Evolutionary conservation across 2,797 vertebrate species (phyloP).

Genomic region (Channa striata): DNA sequence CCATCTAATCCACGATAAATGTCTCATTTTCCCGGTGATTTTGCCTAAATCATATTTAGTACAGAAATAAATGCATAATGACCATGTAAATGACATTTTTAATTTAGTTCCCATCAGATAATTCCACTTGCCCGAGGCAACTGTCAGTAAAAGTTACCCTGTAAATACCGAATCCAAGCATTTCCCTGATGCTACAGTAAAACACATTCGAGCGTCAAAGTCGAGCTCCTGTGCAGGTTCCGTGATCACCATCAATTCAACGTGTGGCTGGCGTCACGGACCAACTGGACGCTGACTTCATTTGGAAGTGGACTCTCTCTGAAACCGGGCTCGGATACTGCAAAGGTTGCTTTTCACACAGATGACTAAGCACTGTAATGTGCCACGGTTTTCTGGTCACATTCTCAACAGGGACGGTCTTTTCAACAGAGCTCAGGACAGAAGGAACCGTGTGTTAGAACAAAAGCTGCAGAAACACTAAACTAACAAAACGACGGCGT

Average conservation of each 20-base stretch:
- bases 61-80: not conserved
- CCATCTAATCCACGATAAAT: not conserved
- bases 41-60: not conserved
- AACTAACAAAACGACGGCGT: slow-evolving; percentile 13
- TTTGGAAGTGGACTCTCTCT: slow-evolving; percentile 17
- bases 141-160: not conserved
- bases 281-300: slow-evolving; percentile 8
- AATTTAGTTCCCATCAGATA: slow-evolving; percentile 35
- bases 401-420: slow-evolving; percentile 25
- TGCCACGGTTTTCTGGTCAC: slow-evolving; percentile 40
- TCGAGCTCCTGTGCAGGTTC: too few species aligned
- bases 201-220: not conserved
- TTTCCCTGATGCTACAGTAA: slow-evolving; percentile 1
- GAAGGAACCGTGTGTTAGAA: slow-evolving; percentile 7
- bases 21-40: not conserved
- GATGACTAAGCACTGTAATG: slow-evolving; percentile 50
- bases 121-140: not conserved
- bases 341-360: slow-evolving; percentile 62
- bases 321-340: slow-evolving; percentile 30
- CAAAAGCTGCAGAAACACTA: not conserved
- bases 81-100: not conserved
- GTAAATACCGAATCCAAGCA: slow-evolving; percentile 11
- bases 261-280: not conserved
- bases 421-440: slow-evolving; percentile 1
- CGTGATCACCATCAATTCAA: not conserved